Conservation (phyloP, 2,888 invertebrate genomes). For the Trissoscelio sp. region DNA sequence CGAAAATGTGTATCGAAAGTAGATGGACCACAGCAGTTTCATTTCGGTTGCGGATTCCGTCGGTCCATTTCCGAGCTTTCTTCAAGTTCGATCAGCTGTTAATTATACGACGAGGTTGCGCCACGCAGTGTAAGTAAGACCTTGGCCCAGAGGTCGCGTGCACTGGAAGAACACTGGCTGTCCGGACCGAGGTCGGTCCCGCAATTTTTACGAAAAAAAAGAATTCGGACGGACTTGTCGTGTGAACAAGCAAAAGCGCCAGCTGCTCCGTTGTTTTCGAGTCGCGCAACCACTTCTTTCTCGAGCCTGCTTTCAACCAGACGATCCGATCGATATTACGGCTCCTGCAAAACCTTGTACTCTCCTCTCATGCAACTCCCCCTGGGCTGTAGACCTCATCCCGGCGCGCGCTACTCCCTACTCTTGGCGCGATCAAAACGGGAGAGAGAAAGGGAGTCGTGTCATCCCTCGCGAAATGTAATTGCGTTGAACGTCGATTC, state of each 20-base stretch:
- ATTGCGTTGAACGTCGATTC: slow-evolving; percentile 56
- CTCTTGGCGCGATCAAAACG: neutral
- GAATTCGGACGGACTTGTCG: slow-evolving; percentile 54
- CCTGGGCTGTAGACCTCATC: slow-evolving; percentile 56
- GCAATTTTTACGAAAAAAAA: neutral
- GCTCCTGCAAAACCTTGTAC: slow-evolving; percentile 81
- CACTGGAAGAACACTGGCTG: slow-evolving; percentile 4
- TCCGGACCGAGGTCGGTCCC: neutral
- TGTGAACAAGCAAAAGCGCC: slow-evolving; percentile 37
- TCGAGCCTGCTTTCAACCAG: slow-evolving; percentile 72
- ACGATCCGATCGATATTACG: slow-evolving; percentile 81
- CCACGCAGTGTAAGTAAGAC: slow-evolving; percentile 61
- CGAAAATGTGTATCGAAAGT: too few species aligned
- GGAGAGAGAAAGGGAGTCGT: slow-evolving; percentile 1
- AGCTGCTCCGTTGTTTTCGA: slow-evolving; percentile 61
- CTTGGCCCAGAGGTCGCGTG: slow-evolving; percentile 60
- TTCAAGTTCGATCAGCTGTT: slow-evolving; percentile 61
- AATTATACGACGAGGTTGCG: slow-evolving; percentile 47
- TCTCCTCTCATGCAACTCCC: slow-evolving; percentile 69
- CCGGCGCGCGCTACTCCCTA: slow-evolving; percentile 44
- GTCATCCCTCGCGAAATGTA: slow-evolving; percentile 51
- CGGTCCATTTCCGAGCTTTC: too few species aligned
- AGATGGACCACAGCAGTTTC: too few species aligned
- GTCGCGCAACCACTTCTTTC: slow-evolving; percentile 64
- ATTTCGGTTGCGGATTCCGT: too few species aligned